A percentile compares a stretch with the other conserved stretches of the same genome.
phyloP scores from a whole-genome alignment of 2,797 vertebrate species.

The Coilia nasus region DNA sequence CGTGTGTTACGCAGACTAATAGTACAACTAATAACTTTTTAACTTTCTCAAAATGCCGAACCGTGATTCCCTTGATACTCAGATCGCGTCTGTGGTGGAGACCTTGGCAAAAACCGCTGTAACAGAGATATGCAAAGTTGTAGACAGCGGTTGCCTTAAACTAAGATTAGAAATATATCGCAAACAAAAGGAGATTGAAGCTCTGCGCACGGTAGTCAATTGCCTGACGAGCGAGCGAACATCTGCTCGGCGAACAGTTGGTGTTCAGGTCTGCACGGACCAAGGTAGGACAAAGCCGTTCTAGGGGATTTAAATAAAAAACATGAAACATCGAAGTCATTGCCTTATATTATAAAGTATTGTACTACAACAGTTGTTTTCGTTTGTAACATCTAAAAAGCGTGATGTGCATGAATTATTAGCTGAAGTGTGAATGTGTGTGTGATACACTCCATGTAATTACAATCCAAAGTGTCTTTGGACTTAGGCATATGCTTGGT shows the following conservation, averaged over 20 bases:
- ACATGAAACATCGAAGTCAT: no score
- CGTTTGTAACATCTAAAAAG: no score
- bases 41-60: background rate
- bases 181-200: slow-evolving; percentile 45
- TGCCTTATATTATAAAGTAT: no score
- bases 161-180: slow-evolving; percentile 42
- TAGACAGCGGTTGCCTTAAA: slow-evolving; percentile 40
- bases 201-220: slow-evolving; percentile 33
- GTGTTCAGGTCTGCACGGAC: slow-evolving; percentile 3
- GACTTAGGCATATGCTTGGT: no score
- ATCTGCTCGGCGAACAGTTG: background rate
- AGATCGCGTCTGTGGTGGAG: slow-evolving; percentile 48
- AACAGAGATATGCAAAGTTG: slow-evolving; percentile 46
- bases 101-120: slow-evolving; percentile 42
- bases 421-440: no score
- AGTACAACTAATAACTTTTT: no score
- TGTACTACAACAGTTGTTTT: no score
- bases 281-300: background rate
- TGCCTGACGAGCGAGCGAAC: slow-evolving; percentile 30
- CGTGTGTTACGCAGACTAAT: no score
- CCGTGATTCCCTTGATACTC: slow-evolving; percentile 38
- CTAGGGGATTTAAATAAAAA: no score
- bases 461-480: no score
- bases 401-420: no score
- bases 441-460: no score